phyloP scores from a whole-genome alignment of 2,797 vertebrate genomes.

The Mico argentatus region DNA sequence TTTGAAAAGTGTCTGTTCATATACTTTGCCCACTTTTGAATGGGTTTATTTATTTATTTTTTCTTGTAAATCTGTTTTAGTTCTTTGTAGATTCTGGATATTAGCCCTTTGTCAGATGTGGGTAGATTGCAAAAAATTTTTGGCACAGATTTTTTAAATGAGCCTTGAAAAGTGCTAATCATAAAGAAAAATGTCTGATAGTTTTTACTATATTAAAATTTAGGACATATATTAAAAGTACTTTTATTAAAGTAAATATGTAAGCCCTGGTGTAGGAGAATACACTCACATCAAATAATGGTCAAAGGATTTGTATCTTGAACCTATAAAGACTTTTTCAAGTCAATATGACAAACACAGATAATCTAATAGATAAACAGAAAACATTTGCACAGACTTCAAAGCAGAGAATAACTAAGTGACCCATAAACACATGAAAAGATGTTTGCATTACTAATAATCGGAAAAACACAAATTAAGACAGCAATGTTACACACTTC shows the following conservation, averaged over 20 bases:
- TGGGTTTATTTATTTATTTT: too few species aligned
- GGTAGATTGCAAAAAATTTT: too few species aligned
- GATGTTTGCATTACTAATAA: neutral
- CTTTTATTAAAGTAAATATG: neutral
- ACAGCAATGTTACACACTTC: neutral
- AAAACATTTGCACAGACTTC: neutral
- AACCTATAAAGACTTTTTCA: neutral
- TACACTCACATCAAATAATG: neutral
- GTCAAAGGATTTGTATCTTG: neutral
- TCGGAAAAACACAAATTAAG: neutral
- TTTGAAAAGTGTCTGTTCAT: too few species aligned
- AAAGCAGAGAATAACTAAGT: neutral
- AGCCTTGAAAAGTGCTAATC: neutral
- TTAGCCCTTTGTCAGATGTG: too few species aligned
- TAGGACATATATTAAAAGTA: neutral
- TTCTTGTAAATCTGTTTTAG: too few species aligned
- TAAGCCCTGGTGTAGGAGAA: neutral
- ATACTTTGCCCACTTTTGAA: too few species aligned
- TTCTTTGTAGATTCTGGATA: too few species aligned
- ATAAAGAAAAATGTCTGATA: neutral
- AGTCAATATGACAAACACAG: neutral
- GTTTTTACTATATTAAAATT: neutral
- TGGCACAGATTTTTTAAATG: neutral
- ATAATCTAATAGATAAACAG: neutral
- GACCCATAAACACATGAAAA: neutral